A percentile compares a stretch with the other conserved stretches of the same genome.
These are phyloP conservation scores for Euborellia annulipes DNA, from an alignment of 1,140 invertebrate species.

Conservation along the genomic window DNA sequence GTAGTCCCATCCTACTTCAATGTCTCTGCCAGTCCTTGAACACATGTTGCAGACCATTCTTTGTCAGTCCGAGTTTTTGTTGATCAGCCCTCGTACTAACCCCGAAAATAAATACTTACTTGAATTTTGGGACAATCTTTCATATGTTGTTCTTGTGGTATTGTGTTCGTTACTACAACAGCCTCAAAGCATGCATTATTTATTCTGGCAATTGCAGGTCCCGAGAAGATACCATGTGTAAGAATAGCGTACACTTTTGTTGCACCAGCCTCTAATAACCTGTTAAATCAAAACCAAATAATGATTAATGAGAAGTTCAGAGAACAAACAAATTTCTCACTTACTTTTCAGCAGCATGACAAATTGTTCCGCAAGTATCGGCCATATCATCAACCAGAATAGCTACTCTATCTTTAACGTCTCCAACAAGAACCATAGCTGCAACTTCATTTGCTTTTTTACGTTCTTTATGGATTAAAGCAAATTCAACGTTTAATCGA, in stretches of 20 bases:
- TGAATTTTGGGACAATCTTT: slow-evolving; percentile 88
- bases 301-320: too few species aligned
- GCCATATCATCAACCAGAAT: slow-evolving; percentile 99
- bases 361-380: slow-evolving; percentile 96
- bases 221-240: slow-evolving; percentile 96
- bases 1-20: too few species aligned
- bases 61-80: too few species aligned
- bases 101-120: too few species aligned
- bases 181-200: slow-evolving; percentile 93
- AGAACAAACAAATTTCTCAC: slow-evolving; percentile 9
- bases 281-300: too few species aligned
- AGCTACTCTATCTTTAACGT: slow-evolving; percentile 88
- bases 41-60: too few species aligned
- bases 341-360: slow-evolving; percentile 88
- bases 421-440: slow-evolving; percentile 94
- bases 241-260: slow-evolving; percentile 94
- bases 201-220: slow-evolving; percentile 88
- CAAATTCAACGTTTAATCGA: slow-evolving; percentile 93
- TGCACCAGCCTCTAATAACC: slow-evolving; percentile 87
- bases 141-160: slow-evolving; percentile 95
- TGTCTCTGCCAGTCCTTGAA: too few species aligned
- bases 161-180: slow-evolving; percentile 99
- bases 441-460: slow-evolving; percentile 97
- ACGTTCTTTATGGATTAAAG: slow-evolving; percentile 96
- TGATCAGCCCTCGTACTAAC: too few species aligned